Base-by-base conservation (phyloP, 2,797 vertebrate genomes). In the Aeoliscus strigatus region DNA sequence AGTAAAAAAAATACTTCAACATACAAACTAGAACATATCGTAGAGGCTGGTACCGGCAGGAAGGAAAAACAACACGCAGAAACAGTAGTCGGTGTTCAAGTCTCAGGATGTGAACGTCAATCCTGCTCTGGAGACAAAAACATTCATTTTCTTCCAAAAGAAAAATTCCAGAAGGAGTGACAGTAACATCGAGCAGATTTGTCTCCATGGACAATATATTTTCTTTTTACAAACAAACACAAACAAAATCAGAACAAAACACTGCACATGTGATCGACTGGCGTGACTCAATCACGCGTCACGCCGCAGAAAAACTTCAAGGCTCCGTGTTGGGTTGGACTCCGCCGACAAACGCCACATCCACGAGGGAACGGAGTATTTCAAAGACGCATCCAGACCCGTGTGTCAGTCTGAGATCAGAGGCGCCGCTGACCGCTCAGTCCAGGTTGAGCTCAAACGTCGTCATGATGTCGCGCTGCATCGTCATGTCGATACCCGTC, bases 391-490 rank as follows among this genome's bases (percentile, higher is more conserved):
- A 38, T n/a, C 30, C 23, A 53, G 6, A 40, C 13, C 41, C 43
- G 40, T 33, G n/a, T 6, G 2, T 9, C 26, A 11, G 3, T 56
- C 31, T 35, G 32, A 9, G n/a, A n/a, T n/a, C n/a, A n/a, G n/a
- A n/a, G n/a, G n/a, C n/a, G n/a, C n/a, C n/a, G n/a, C n/a, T n/a
- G n/a, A n/a, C n/a, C n/a, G n/a, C 82, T 77, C 14, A 92, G 56
- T 87, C 83, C 67, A 96, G 79, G 53, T 86, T 85, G 8, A 93
- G 90, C 86, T 98, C 93, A 56, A 98, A 98, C 14, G 89, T 83
- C 52, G 90, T 77, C 94, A 97, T 93, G 66, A 96, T 89, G 38
- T 95, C 91, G 2, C 87, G 87, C 77, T 93, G 93, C 81, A 88
- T 82, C 40, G 86, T 90, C 72, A 98, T 88, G 73, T 98, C 93